These are phyloP conservation scores for Harlomillsia oculata DNA, from an alignment of 1,140 invertebrate genomes.

Conservation along the genomic window DNA sequence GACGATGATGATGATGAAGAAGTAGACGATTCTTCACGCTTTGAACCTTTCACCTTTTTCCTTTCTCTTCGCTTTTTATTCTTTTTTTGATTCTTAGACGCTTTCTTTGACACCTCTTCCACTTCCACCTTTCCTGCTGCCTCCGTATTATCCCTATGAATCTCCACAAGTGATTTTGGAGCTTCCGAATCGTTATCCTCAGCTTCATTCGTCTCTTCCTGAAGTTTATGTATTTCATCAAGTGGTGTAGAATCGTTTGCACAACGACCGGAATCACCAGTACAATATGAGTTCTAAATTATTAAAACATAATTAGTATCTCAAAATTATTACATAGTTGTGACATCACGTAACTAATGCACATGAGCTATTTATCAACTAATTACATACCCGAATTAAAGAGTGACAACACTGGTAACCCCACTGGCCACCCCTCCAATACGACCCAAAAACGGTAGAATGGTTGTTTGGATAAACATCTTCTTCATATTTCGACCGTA, in stretches of 20 bases:
- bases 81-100: slow-evolving; percentile 46
- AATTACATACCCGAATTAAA: slow-evolving; percentile 67
- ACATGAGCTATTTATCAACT: too few relatives aligned
- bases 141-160: slow-evolving; percentile 45
- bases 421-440: slow-evolving; percentile 84
- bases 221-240: slow-evolving; percentile 12
- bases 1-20: slow-evolving; percentile 6
- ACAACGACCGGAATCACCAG: slow-evolving; percentile 64
- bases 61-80: slow-evolving; percentile 32
- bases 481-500: slow-evolving; percentile 89
- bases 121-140: slow-evolving; percentile 24
- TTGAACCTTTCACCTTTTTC: background rate
- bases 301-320: background rate
- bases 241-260: slow-evolving; percentile 30
- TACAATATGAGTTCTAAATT: slow-evolving; percentile 67
- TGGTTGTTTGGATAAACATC: slow-evolving; percentile 89
- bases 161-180: slow-evolving; percentile 43
- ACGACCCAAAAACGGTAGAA: slow-evolving; percentile 89
- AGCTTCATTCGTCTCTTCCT: slow-evolving; percentile 10
- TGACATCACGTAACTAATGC: too few relatives aligned
- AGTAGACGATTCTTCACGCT: background rate
- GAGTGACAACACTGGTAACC: slow-evolving; percentile 95
- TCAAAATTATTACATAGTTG: too few relatives aligned
- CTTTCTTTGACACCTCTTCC: slow-evolving; percentile 43
- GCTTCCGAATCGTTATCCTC: too few relatives aligned